Evolutionary conservation across 2,113 vertebrate species (phyloP).

Genomic region (Synchiropus splendidus): DNA sequence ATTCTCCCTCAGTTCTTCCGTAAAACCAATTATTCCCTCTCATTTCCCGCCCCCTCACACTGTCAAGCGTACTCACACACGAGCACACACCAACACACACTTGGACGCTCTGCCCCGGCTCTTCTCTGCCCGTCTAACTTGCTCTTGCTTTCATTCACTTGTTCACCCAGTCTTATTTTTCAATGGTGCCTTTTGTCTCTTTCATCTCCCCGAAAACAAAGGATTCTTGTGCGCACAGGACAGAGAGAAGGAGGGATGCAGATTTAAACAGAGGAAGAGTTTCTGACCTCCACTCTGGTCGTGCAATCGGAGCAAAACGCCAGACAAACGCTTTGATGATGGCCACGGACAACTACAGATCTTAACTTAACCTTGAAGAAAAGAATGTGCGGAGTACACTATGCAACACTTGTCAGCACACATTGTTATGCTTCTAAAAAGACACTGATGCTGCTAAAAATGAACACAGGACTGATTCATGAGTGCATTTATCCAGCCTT

Average conservation of each 20-base stretch:
- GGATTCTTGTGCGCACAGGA: constrained; percentile 66
- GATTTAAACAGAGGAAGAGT: constrained; percentile 46
- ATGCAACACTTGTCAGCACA: no score
- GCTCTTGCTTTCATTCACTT: constrained; percentile 41
- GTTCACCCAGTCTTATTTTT: constrained; percentile 57
- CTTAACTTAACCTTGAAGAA: no score
- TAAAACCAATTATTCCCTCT: constrained; percentile 34
- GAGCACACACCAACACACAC: constrained; percentile 21
- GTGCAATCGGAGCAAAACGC: constrained; percentile 12
- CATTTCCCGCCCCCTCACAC: constrained; percentile 20
- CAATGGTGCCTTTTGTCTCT: constrained; percentile 75
- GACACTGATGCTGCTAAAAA: no score
- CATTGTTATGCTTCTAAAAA: no score
- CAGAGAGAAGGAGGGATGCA: constrained; percentile 42
- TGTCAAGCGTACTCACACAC: constrained; percentile 35
- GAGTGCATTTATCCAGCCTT: no score
- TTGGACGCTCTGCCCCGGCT: constrained; percentile 16
- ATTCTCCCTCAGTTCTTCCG: constrained; percentile 12
- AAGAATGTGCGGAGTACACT: no score
- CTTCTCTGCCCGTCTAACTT: constrained; percentile 27
- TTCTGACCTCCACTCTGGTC: constrained; percentile 33
- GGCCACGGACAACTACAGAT: background rate
- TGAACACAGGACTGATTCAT: no score
- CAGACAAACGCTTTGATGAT: constrained; percentile 6
- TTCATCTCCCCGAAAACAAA: constrained; percentile 69